phyloP scores from a whole-genome alignment of 2,113 vertebrate genomes.

The Tapirus terrestris region DNA sequence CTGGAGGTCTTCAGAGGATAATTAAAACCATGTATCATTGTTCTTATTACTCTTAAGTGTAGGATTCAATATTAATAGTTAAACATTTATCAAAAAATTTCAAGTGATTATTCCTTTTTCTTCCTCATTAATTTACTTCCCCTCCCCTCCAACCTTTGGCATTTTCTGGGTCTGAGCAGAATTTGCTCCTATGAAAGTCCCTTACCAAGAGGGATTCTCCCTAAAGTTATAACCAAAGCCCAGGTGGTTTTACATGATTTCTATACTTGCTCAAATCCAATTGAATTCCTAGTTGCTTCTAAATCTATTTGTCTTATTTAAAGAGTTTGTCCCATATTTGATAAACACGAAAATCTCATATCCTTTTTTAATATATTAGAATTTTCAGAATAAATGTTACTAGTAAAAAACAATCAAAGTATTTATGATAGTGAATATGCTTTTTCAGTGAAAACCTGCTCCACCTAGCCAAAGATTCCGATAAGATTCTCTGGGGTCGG shows the following conservation, averaged over 20 bases:
- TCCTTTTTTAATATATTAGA: background rate
- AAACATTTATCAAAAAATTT: background rate
- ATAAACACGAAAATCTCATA: background rate
- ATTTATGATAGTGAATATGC: background rate
- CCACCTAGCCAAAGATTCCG: background rate
- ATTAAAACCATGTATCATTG: background rate
- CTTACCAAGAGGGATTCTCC: background rate
- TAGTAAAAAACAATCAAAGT: slow-evolving; percentile 10
- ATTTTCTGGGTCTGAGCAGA: background rate
- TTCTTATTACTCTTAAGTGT: background rate
- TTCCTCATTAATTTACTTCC: background rate
- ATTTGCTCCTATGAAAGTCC: background rate
- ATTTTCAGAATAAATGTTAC: slow-evolving; percentile 37
- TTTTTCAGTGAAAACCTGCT: background rate
- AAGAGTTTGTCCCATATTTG: background rate
- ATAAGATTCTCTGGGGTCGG: background rate
- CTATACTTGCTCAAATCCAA: background rate
- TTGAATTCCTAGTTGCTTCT: background rate
- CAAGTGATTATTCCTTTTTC: background rate
- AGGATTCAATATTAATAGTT: background rate
- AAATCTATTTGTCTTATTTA: background rate
- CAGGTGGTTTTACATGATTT: background rate
- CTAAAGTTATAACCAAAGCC: background rate
- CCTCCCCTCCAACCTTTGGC: background rate
- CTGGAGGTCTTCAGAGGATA: background rate